phyloP scores from a whole-genome alignment of 1,140 invertebrate genomes.

The Euura lappo region DNA sequence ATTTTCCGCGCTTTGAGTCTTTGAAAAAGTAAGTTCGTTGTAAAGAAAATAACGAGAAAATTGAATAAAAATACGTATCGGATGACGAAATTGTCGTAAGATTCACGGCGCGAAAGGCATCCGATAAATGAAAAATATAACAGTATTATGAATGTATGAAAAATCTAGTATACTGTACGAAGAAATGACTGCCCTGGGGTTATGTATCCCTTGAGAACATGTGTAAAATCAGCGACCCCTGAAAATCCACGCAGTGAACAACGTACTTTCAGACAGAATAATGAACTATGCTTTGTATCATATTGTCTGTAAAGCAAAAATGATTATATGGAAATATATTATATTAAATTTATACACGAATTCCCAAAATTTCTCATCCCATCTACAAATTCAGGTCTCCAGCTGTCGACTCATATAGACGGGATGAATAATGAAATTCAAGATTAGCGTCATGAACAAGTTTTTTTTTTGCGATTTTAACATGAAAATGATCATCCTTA shows the following conservation, averaged over 20 bases:
- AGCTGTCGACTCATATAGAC: too few relatives aligned
- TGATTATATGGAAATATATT: conserved; percentile 64
- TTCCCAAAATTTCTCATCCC: conserved; percentile 9
- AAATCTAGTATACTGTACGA: background rate
- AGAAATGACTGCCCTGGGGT: too few relatives aligned
- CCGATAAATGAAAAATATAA: background rate
- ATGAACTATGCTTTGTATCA: conserved; percentile 57
- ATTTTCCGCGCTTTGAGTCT: conserved; percentile 7
- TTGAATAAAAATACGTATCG: background rate
- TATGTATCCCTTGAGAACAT: too few relatives aligned
- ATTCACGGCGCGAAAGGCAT: background rate
- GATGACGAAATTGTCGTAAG: background rate
- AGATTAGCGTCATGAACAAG: too few relatives aligned
- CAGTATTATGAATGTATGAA: conserved; percentile 20
- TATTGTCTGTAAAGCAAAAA: conserved; percentile 63
- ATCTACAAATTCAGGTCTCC: too few relatives aligned
- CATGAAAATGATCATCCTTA: too few relatives aligned
- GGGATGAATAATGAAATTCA: too few relatives aligned
- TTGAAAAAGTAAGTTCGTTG: background rate
- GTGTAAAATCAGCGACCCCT: background rate
- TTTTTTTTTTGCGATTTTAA: too few relatives aligned
- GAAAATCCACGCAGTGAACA: background rate
- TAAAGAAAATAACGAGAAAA: background rate
- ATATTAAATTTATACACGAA: conserved; percentile 56
- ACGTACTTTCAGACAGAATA: background rate